Evolutionary conservation across 2,888 invertebrate genomes (phyloP), one percentile per base, ranked within the genome.

Genomic region (Parapristionchus giblindavisi): DNA sequence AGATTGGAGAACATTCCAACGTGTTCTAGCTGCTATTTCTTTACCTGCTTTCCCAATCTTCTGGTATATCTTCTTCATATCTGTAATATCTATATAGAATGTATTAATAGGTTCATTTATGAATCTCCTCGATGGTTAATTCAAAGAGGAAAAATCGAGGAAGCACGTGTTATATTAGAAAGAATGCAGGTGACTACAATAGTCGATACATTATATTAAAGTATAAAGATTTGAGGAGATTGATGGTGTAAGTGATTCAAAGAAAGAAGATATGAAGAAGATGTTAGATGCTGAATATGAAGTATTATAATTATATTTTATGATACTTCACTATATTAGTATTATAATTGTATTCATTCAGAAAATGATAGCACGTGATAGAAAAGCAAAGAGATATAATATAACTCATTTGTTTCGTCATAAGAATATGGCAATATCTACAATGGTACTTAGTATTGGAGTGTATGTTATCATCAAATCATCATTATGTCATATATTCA

Each of bases 81-180:
- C 17, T 43, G 24, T 54, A 54, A 54, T 54, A 54, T 6, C 14
- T 54, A 54, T 14, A 54, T 24, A 24, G 24, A 8, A 24, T 54
- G 24, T 54, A n/a, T n/a, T 54, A 51, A 14, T 34, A 83, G 82
- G 21, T 85, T 83, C 56, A 78, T 85, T 24, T 80, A 81, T 71
- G 86, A 86, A 72, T 82, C 82, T 27, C 86, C 86, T 8, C 80
- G 84, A 11, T 86, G 80, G 79, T 54, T 86, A 40, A 79, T 87
- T 60, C 86, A 87, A 76, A 78, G 78, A 11, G 84, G 86, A 1
- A 66, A 77, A 43, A 77, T 85, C 21, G 83, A 81, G 1, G 84
- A 87, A 24, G 86, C 85, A n/a, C 77, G 80, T 8, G 75, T 43
- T 32, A 80, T 83, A 14, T 75, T 86, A 6, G 75, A 79, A 27